Evolutionary conservation across 2,797 vertebrate genomes (phyloP).

Genomic region (Garrulus glandarius): DNA sequence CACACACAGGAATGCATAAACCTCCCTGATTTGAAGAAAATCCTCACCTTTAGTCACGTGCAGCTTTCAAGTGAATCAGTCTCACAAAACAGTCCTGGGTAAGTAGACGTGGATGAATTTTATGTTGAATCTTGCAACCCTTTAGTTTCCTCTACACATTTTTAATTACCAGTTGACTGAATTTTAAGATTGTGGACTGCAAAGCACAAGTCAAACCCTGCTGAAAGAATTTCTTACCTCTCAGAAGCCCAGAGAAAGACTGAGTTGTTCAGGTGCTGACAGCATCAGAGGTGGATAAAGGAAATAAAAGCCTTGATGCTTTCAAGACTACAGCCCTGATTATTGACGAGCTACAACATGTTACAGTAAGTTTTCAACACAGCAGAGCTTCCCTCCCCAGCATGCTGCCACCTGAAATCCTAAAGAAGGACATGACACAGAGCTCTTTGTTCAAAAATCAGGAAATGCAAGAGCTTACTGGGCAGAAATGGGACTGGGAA

Average conservation of each 20-base stretch:
- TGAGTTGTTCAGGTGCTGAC: not conserved
- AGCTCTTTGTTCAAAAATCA: constrained; percentile 64
- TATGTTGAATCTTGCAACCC: not conserved
- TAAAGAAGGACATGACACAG: constrained; percentile 34
- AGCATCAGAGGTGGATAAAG: not conserved
- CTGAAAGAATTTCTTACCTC: not conserved
- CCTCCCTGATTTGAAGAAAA: not conserved
- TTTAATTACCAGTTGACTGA: not conserved
- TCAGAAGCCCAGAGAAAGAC: not conserved
- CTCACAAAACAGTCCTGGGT: not conserved
- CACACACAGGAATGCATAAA: not conserved
- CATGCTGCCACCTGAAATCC: constrained; percentile 55
- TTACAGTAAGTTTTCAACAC: not conserved
- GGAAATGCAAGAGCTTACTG: constrained; percentile 25
- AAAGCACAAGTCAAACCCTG: not conserved
- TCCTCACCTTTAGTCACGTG: not conserved
- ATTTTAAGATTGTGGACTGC: not conserved
- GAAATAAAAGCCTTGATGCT: not conserved
- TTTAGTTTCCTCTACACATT: not conserved
- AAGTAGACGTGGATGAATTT: not conserved
- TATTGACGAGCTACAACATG: not conserved
- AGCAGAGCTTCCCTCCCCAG: not conserved
- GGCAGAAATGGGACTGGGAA: not conserved
- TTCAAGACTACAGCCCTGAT: not conserved
- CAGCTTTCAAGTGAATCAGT: not conserved